phyloP scores from a whole-genome alignment of 2,888 invertebrate species.

The Ophion ellenae region DNA sequence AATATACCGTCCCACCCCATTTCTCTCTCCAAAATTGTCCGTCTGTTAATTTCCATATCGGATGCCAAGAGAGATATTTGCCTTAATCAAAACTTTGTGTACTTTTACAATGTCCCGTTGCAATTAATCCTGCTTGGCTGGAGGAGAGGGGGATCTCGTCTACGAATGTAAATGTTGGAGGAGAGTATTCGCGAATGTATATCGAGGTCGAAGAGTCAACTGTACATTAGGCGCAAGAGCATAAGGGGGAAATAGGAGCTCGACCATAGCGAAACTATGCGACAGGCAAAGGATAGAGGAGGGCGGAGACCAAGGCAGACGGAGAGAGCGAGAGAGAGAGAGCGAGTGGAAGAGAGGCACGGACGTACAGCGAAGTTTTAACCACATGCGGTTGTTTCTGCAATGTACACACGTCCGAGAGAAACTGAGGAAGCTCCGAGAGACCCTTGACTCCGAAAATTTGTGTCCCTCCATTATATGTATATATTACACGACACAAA shows the following conservation, averaged over 20 bases:
- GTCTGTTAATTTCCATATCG: not conserved
- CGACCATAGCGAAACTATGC: not conserved
- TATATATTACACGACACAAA: slow-evolving; percentile 5
- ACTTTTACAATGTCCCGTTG: slow-evolving; percentile 19
- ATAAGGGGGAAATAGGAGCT: slow-evolving; percentile 26
- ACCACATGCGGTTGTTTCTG: slow-evolving; percentile 49
- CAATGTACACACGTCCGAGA: slow-evolving; percentile 47
- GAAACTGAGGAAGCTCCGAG: slow-evolving; percentile 49
- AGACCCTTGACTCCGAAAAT: slow-evolving; percentile 58
- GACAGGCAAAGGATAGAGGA: not conserved
- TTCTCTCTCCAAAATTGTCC: not conserved
- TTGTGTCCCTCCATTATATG: slow-evolving; percentile 36
- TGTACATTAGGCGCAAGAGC: slow-evolving; percentile 33
- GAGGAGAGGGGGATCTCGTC: not conserved
- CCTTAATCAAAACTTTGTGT: slow-evolving; percentile 26
- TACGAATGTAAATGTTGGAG: slow-evolving; percentile 33
- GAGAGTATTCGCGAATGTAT: slow-evolving; percentile 21
- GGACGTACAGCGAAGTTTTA: slow-evolving; percentile 34
- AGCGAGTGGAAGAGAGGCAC: slow-evolving; percentile 7
- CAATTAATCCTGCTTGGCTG: not conserved
- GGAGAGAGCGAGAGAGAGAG: not conserved
- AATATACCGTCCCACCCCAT: not conserved
- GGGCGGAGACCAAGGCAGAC: not conserved
- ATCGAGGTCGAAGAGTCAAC: slow-evolving; percentile 39
- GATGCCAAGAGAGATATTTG: not conserved